Conservation (phyloP, 2,888 invertebrate species). For the Tachystola acroxantha region DNA sequence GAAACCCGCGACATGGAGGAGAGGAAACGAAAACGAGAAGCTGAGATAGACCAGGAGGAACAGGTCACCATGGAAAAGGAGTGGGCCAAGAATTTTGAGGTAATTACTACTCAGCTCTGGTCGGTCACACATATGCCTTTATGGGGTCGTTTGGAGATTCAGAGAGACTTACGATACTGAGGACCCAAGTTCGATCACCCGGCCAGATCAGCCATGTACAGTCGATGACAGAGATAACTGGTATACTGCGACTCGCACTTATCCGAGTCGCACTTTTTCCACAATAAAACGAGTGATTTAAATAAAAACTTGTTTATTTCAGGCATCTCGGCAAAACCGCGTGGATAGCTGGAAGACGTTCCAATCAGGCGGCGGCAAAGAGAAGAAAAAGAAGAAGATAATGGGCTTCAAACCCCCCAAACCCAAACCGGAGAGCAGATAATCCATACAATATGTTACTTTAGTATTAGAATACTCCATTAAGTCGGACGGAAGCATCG, state of each 20-base stretch:
- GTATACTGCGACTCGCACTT: too few species aligned
- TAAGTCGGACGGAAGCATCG: too few species aligned
- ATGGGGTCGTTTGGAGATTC: too few species aligned
- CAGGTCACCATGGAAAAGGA: slow-evolving; percentile 93
- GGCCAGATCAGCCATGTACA: too few species aligned
- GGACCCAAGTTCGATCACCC: too few species aligned
- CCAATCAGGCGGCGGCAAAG: slow-evolving; percentile 84
- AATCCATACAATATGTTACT: slow-evolving; percentile 44
- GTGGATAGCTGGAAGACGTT: slow-evolving; percentile 96
- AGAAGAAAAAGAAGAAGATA: slow-evolving; percentile 81
- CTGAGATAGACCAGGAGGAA: slow-evolving; percentile 95
- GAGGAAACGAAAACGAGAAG: slow-evolving; percentile 94
- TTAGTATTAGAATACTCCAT: neutral
- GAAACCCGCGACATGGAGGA: slow-evolving; percentile 95
- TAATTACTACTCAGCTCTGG: too few species aligned
- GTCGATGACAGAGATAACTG: too few species aligned
- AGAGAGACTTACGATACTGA: too few species aligned
- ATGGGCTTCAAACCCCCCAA: slow-evolving; percentile 94
- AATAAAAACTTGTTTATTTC: too few species aligned
- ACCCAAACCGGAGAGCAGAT: slow-evolving; percentile 95
- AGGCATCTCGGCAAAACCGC: slow-evolving; percentile 93
- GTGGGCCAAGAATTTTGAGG: slow-evolving; percentile 99
- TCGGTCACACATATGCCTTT: too few species aligned
- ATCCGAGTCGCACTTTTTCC: too few species aligned
- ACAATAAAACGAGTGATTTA: too few species aligned